phyloP scores from a whole-genome alignment of 2,888 invertebrate species.

The Deilephila elpenor region DNA sequence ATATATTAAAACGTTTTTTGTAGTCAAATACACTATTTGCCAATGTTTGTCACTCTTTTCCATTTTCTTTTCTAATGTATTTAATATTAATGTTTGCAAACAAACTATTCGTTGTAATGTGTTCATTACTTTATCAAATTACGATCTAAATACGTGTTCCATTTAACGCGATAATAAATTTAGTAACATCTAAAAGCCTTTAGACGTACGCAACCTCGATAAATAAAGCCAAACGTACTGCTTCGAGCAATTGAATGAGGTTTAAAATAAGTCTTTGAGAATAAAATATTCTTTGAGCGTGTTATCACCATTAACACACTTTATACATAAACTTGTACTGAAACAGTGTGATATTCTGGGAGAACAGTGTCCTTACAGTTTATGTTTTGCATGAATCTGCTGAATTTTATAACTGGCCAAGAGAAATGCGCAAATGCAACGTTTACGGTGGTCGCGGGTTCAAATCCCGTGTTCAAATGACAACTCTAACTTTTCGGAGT shows the following conservation, averaged over 20 bases:
- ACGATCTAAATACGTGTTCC: not conserved
- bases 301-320: not conserved
- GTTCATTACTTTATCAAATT: not conserved
- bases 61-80: not conserved
- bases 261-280: conserved; percentile 12
- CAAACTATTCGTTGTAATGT: not conserved
- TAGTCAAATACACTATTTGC: not conserved
- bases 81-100: no score
- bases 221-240: conserved; percentile 14
- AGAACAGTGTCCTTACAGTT: not conserved
- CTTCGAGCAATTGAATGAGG: conserved; percentile 1
- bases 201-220: conserved; percentile 15
- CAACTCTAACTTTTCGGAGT: no score
- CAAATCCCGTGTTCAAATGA: no score
- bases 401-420: no score
- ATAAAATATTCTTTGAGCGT: conserved; percentile 3
- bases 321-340: not conserved
- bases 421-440: no score
- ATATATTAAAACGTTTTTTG: not conserved
- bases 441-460: no score
- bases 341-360: not conserved
- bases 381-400: no score
- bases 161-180: conserved; percentile 21
- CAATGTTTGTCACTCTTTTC: not conserved
- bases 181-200: conserved; percentile 12